A percentile compares a stretch with the other conserved stretches of the same genome.
These are phyloP conservation scores for Leptinotarsa tumamoca DNA, from an alignment of 2,888 invertebrate genomes.

Conservation along the genomic window DNA sequence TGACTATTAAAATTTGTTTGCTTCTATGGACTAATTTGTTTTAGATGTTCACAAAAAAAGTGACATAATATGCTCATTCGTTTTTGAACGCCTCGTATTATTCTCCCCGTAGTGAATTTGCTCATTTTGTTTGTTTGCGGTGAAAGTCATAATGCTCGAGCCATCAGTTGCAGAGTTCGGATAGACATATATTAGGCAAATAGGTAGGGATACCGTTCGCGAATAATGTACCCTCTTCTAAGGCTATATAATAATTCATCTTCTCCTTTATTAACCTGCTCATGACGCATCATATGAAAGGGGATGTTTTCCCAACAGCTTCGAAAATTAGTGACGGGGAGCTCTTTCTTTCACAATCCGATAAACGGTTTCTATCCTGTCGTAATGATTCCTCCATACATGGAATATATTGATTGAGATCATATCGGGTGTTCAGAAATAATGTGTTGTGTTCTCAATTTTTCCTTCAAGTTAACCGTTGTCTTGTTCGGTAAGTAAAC, in stretches of 20 bases:
- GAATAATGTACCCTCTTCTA: slow-evolving; percentile 46
- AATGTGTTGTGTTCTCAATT: too few species aligned
- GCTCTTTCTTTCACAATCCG: not conserved
- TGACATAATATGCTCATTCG: not conserved
- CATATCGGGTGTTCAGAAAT: not conserved
- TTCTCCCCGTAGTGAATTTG: not conserved
- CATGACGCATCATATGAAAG: slow-evolving; percentile 47
- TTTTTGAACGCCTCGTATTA: not conserved
- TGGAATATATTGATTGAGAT: not conserved
- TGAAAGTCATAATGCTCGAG: slow-evolving; percentile 13
- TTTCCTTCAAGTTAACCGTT: too few species aligned
- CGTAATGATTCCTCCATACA: not conserved
- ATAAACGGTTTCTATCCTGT: not conserved
- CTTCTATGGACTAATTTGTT: too few species aligned
- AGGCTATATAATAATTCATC: slow-evolving; percentile 50
- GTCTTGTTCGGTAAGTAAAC: too few species aligned
- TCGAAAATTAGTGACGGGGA: slow-evolving; percentile 37
- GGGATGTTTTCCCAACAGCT: slow-evolving; percentile 44
- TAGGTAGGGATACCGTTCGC: slow-evolving; percentile 38
- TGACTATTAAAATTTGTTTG: too few species aligned
- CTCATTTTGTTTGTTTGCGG: not conserved
- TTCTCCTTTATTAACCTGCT: slow-evolving; percentile 53
- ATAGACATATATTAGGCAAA: slow-evolving; percentile 42
- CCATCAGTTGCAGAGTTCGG: slow-evolving; percentile 24
- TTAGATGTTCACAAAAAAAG: too few species aligned